phyloP scores from a whole-genome alignment of 2,888 invertebrate species.

The Cosmopolites sordidus region DNA sequence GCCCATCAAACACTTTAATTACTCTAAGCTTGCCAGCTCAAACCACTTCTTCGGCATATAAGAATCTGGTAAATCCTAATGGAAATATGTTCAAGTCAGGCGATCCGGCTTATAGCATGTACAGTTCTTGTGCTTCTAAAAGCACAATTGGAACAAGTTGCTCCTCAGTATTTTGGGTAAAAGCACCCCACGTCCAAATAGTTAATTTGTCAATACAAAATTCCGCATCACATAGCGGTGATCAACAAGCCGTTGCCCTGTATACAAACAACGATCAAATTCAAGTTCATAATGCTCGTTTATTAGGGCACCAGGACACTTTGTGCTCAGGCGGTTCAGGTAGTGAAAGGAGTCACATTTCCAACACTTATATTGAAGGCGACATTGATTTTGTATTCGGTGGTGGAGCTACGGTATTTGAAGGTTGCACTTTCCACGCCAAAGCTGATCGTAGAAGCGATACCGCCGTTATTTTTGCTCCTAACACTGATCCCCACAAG shows the following conservation, averaged over 20 bases:
- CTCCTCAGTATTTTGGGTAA: slow-evolving; percentile 12
- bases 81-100: slow-evolving; percentile 3
- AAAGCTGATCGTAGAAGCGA: slow-evolving; percentile 9
- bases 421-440: slow-evolving; percentile 11
- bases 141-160: slow-evolving; percentile 16
- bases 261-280: slow-evolving; percentile 9
- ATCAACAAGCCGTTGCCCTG: slow-evolving; percentile 15
- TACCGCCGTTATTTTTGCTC: slow-evolving; percentile 13
- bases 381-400: slow-evolving; percentile 20
- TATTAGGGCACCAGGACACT: slow-evolving; percentile 19
- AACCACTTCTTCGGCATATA: slow-evolving; percentile 4
- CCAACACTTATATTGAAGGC: slow-evolving; percentile 13
- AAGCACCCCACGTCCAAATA: slow-evolving; percentile 11
- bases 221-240: slow-evolving; percentile 6
- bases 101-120: slow-evolving; percentile 18
- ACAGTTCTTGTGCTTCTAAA: slow-evolving; percentile 10
- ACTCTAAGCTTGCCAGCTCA: slow-evolving; percentile 9
- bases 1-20: slow-evolving; percentile 10
- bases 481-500: slow-evolving; percentile 8
- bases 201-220: slow-evolving; percentile 10
- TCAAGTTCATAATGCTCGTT: slow-evolving; percentile 11
- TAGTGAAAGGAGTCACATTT: slow-evolving; percentile 5
- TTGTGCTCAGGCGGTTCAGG: slow-evolving; percentile 5
- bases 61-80: slow-evolving; percentile 4
- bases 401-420: slow-evolving; percentile 12